These are phyloP conservation scores for Dryomyza anilis DNA, from an alignment of 2,888 invertebrate genomes.

Conservation along the genomic window DNA sequence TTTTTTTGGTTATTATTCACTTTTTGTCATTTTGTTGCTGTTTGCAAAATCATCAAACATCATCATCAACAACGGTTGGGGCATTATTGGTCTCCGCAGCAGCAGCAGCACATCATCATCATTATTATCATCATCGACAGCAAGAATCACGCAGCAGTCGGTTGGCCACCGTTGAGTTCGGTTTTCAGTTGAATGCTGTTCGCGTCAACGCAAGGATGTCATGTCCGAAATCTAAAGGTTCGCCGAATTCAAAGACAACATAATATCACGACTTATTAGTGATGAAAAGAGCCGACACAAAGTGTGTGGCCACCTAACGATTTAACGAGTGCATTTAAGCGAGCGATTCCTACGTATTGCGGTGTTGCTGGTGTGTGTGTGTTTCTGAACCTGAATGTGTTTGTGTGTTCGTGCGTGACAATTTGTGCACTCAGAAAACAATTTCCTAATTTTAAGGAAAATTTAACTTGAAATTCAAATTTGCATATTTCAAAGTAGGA, in stretches of 20 bases:
- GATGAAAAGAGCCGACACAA: no score
- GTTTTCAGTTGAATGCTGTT: conserved; percentile 52
- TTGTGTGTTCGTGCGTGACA: conserved; percentile 1
- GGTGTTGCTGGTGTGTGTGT: neutral
- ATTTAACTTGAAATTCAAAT: neutral
- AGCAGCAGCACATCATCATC: conserved; percentile 13
- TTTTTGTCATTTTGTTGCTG: neutral
- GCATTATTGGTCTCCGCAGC: conserved; percentile 14
- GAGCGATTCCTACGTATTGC: neutral
- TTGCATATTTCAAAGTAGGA: neutral
- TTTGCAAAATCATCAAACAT: neutral
- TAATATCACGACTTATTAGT: no score
- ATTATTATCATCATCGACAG: conserved; percentile 1
- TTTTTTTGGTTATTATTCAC: neutral
- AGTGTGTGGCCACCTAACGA: no score
- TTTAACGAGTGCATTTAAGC: neutral
- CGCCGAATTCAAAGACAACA: no score
- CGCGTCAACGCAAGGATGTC: conserved; percentile 37
- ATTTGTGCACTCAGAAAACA: no score
- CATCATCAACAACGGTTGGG: neutral
- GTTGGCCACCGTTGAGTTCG: conserved; percentile 34
- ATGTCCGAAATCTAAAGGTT: neutral
- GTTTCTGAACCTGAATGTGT: neutral
- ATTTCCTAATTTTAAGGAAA: no score
- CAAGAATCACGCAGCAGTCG: conserved; percentile 11